Base-by-base conservation (phyloP, 2,113 vertebrate genomes). In the Morone chrysops region DNA sequence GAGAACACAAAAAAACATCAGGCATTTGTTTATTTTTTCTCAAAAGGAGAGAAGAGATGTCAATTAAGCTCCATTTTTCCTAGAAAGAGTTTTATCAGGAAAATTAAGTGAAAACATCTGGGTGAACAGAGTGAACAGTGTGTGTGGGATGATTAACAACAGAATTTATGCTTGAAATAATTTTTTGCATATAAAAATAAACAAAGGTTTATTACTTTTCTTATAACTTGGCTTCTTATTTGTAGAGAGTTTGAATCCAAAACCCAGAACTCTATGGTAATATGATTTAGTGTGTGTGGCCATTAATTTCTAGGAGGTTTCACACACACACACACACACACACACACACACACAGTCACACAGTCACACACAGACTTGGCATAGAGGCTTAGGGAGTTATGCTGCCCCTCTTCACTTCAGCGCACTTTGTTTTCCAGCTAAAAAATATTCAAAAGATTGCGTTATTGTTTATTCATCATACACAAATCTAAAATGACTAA, bases 401-500 rank as follows among this genome's bases (percentile, higher is more conserved):
- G 38, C 71, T 47, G 12, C 11, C 6, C 31, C 53, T 25, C 25
- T 67, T 80, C 36, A 25, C 47, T 36, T 63, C 66, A 61, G 31
- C 2, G 0, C 53, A 61, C 43, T 81, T 54, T 70, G 59, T 76
- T 75, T 83, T 57, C 38, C 17, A 67, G 18, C 63, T 56, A 51
- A 63, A 65, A 62, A 69, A 53, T 25, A 57, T n/a, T 67, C 20
- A 43, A 20, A 40, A 51, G 17, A 80, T 20, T 51, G 3, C 11
- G n/a, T 18, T 50, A 77, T 71, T 77, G 53, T 78, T 82, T 81
- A 76, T 82, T 82, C 75, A 82, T 74, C 53, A 67, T 4, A 18
- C 36, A 62, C 41, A 77, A 59, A 68, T 80, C 40, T 51, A 63
- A 60, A 73, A 68, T 53, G 50, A 78, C 63, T 18, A 56, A 54